Evolutionary conservation across 2,888 invertebrate genomes (phyloP).

Genomic region (Amitus sp.): DNA sequence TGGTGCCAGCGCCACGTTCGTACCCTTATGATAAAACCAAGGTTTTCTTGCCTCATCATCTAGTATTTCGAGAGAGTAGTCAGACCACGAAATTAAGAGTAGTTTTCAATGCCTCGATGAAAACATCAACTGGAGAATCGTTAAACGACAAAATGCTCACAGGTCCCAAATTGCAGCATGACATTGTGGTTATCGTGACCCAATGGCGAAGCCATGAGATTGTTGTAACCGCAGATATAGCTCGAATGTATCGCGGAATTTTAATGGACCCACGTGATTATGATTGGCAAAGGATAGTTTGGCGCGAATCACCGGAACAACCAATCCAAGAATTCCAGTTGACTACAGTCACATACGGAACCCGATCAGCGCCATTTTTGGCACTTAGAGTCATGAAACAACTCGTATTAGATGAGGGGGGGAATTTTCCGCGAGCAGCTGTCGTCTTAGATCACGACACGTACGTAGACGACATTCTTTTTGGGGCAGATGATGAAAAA

Average conservation of each 20-base stretch:
- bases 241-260: conserved; percentile 25
- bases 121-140: conserved; percentile 14
- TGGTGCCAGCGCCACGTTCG: not conserved
- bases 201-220: conserved; percentile 9
- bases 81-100: conserved; percentile 23
- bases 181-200: not conserved
- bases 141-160: conserved; percentile 23
- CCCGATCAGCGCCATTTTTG: not conserved
- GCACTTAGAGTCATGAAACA: not conserved
- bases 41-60: conserved; percentile 23
- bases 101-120: conserved; percentile 26
- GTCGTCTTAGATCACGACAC: not conserved
- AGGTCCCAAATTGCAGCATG: conserved; percentile 16
- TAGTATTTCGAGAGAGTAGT: conserved; percentile 20
- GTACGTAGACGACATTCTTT: conserved; percentile 12
- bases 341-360: conserved; percentile 7
- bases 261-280: conserved; percentile 3
- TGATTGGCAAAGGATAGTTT: conserved; percentile 22
- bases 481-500: conserved; percentile 8
- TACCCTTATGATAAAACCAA: not conserved
- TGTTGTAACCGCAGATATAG: conserved; percentile 10
- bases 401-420: not conserved
- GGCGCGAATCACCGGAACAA: conserved; percentile 10
- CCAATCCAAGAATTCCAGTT: conserved; percentile 9
- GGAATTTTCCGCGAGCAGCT: not conserved